These are phyloP conservation scores for Ceratina australensis DNA, from an alignment of 1,140 invertebrate species.

Conservation along the genomic window DNA sequence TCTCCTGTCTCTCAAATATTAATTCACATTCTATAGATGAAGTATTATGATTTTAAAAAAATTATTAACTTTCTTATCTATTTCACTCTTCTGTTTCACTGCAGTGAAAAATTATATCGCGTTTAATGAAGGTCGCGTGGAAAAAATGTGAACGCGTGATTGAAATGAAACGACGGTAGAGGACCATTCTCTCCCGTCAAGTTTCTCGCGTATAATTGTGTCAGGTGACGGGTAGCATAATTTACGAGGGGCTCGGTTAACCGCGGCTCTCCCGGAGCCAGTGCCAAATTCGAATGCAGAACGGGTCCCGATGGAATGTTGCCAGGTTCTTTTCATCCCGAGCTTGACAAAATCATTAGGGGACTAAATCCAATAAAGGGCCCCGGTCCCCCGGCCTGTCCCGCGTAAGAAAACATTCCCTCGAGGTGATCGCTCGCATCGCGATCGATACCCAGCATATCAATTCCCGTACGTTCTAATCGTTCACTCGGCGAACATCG, in stretches of 20 bases:
- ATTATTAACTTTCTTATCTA: too few relatives aligned
- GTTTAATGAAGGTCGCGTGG: too few relatives aligned
- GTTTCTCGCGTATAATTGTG: conserved; percentile 40
- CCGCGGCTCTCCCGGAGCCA: conserved; percentile 40
- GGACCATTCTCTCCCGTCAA: conserved; percentile 4
- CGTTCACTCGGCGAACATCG: not conserved
- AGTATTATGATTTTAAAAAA: too few relatives aligned
- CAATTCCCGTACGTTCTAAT: too few relatives aligned
- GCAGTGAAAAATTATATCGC: too few relatives aligned
- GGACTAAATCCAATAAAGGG: conserved; percentile 73
- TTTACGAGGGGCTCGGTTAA: conserved; percentile 39
- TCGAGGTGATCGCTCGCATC: conserved; percentile 66
- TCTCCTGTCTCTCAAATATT: too few relatives aligned
- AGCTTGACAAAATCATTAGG: conserved; percentile 72
- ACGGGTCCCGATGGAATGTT: conserved; percentile 59
- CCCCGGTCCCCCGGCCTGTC: conserved; percentile 23
- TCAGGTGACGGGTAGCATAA: conserved; percentile 40
- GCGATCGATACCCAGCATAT: conserved; percentile 1
- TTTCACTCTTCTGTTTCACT: too few relatives aligned
- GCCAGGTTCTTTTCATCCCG: conserved; percentile 63
- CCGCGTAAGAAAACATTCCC: conserved; percentile 70
- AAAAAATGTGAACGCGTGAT: too few relatives aligned
- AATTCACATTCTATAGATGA: too few relatives aligned
- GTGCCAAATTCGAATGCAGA: conserved; percentile 66
- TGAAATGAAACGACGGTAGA: conserved; percentile 3